phyloP scores from a whole-genome alignment of 2,113 vertebrate species.

The Procavia capensis region DNA sequence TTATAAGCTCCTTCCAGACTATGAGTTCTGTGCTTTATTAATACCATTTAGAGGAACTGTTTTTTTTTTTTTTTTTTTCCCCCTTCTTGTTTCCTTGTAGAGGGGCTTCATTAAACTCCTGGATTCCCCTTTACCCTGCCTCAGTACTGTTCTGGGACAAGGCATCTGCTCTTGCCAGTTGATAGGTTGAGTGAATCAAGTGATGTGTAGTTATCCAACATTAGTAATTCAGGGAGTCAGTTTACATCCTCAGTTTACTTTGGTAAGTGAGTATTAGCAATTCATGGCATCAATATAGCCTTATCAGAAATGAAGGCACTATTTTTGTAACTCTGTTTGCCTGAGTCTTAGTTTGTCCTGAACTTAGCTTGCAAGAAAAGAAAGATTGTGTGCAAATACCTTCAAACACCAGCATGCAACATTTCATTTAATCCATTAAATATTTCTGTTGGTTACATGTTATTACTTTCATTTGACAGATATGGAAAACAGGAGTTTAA shows the following conservation, averaged over 20 bases:
- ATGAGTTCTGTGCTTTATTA: background rate
- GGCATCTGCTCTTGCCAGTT: too few species aligned
- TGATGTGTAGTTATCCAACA: too few species aligned
- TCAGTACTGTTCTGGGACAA: background rate
- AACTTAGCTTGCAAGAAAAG: background rate
- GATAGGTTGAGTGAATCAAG: background rate
- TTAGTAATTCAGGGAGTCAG: background rate
- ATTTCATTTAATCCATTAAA: background rate
- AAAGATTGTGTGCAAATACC: background rate
- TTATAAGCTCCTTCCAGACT: background rate
- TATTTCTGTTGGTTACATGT: background rate
- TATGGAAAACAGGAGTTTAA: background rate
- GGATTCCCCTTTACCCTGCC: background rate
- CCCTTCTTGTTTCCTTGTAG: background rate
- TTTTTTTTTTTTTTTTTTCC: background rate
- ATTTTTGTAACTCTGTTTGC: background rate
- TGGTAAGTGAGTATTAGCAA: background rate
- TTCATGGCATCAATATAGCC: background rate
- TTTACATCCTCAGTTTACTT: too few species aligned
- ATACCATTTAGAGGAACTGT: background rate
- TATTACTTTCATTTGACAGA: constrained; percentile 14
- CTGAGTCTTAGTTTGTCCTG: background rate
- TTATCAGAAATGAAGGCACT: background rate
- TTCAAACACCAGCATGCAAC: background rate
- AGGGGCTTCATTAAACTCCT: background rate